Evolutionary conservation across 2,797 vertebrate genomes (phyloP), one percentile per base, ranked within the genome.

Genomic region (Semotilus atromaculatus): DNA sequence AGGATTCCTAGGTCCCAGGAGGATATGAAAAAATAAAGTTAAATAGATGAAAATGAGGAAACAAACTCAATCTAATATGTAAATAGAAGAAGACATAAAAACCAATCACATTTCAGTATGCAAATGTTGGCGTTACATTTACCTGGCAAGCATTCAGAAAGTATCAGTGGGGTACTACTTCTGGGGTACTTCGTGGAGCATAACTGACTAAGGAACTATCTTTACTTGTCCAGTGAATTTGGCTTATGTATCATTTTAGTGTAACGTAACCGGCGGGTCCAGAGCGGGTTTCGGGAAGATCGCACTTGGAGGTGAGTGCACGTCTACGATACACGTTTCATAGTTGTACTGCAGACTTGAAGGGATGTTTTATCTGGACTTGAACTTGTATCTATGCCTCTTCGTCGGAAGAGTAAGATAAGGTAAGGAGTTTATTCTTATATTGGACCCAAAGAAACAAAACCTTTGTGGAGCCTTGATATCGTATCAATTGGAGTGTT

Each of bases 221-320:
- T 21, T 14, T 26, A 19, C 23, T 21, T 43, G 10, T 14, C 10
- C 7, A 34, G 38, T 60, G 16, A 53, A 38, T 29, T 60, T 80
- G 19, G 18, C 16, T 58, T 29, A 23, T 31, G 36, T 43, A 18
- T 60, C 1, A 21, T 64, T 82, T 10, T 31, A 81, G 84, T 7
- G 10, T 58, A 74, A 62, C 51, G 10, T 58, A 74, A 62, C 51
- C 58, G 43, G 3, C 4, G 11, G 13, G 19, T 73, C 38, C 70
- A 80, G 21, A 40, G 9, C 55, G 76, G 45, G 40, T 48, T 23
- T 26, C 8, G 13, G 76, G 7, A 80, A 53, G 11, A 43, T 34
- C 45, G 13, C 29, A 62, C 36, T 38, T 80, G 67, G 13, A 87
- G 85, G 89, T 82, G 77, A 88, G 88, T 48, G 36, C 29, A 68